Evolutionary conservation across 2,797 vertebrate genomes (phyloP), one percentile per base, ranked within the genome.

Genomic region (Fundulus diaphanus): DNA sequence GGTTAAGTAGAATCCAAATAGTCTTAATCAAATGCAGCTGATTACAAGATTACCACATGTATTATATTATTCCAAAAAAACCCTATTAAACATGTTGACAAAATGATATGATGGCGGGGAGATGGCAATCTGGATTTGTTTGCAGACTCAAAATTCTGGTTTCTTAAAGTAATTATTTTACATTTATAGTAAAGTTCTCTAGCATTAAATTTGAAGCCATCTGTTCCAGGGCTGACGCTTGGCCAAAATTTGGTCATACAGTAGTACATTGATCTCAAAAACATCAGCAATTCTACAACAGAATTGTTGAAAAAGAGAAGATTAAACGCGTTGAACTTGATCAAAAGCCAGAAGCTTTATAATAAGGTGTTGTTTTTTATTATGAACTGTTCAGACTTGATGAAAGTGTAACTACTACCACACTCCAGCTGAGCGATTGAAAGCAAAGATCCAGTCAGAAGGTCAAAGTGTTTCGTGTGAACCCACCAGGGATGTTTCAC

Each of bases 381-480:
- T 54, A 29, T 37, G 2, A 48, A n/a, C 72, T 37, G 51, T n/a
- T 13, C 27, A 72, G 0, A 69, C 81, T 57, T 68, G 42, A 70
- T 3, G 2, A 49, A 70, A 54, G 46, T 0, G 1, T 33, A 70
- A 6, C 22, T 67, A 66, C 71, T 42, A 8, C 82, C 68, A 44
- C 80, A 66, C 76, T 61, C 70, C 3, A 77, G 75, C 78, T 68
- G 76, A 76, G 74, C 88, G 74, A 70, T 35, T 73, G 49, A 85
- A 77, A 75, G 61, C 82, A 81, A 77, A 88, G 73, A 79, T 77
- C 86, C 86, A 87, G 83, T 89, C 76, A 82, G 82, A 92, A 82
- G 81, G 77, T 81, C 78, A 85, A 76, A 82, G 72, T 77, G 74
- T 77, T 93, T 94, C 87, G 90, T 87, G 79, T 79, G 76, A 77